Conservation (phyloP, 2,888 invertebrate species). For the Agrotis segetum region DNA sequence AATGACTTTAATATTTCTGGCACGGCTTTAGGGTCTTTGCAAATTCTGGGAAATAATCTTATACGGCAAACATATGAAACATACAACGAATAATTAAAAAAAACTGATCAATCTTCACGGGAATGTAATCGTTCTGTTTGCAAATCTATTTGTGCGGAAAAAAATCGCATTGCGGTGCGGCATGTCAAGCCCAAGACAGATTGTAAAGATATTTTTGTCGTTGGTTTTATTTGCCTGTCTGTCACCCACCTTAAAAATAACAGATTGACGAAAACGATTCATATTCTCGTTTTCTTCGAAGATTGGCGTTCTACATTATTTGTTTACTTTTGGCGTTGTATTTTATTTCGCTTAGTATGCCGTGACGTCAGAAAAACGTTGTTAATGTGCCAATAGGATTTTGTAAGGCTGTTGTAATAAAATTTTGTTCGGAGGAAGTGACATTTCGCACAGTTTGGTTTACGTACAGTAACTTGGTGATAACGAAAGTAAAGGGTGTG, state of each 20-base stretch:
- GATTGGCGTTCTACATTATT: constrained; percentile 38
- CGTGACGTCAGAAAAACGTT: constrained; percentile 48
- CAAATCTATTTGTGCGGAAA: no score
- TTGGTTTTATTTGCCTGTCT: constrained; percentile 19
- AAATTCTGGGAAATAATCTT: no score
- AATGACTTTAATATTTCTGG: no score
- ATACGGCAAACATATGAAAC: no score
- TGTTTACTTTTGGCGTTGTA: constrained; percentile 52
- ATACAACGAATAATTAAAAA: no score
- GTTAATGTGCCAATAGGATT: constrained; percentile 55
- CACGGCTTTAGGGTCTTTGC: no score
- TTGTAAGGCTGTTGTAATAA: constrained; percentile 46
- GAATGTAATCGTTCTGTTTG: no score
- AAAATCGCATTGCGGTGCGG: no score
- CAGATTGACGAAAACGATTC: constrained; percentile 39
- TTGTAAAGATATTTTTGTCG: constrained; percentile 1
- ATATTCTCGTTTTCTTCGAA: constrained; percentile 10
- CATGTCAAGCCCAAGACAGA: no score
- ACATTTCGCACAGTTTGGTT: constrained; percentile 60
- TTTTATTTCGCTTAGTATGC: constrained; percentile 33
- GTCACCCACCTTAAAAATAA: constrained; percentile 35
- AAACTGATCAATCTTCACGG: no score
- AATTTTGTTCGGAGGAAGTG: constrained; percentile 56
- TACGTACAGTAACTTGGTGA: constrained; percentile 51
- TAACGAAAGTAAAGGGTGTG: constrained; percentile 57